Evolutionary conservation across 2,888 invertebrate genomes (phyloP).

Genomic region (Nymphalis c-album): DNA sequence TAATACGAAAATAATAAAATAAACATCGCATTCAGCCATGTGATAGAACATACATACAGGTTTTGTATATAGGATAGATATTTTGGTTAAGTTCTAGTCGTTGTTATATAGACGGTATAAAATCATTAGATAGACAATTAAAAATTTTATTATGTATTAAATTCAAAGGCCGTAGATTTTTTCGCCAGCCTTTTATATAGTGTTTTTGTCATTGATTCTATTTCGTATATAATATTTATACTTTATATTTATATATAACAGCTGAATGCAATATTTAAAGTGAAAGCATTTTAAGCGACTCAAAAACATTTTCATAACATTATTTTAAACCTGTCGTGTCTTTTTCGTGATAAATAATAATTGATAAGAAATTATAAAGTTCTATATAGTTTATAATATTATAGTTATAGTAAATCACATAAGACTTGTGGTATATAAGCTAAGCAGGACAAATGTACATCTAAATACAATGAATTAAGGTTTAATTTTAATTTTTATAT

Average conservation of each 20-base stretch:
- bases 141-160: not conserved
- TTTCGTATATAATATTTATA: too few species aligned
- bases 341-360: not conserved
- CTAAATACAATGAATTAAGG: conserved; percentile 2
- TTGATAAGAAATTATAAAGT: conserved; percentile 5
- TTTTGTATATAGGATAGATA: not conserved
- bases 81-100: not conserved
- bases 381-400: not conserved
- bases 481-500: conserved; percentile 1
- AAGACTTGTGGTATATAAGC: not conserved
- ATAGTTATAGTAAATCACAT: not conserved
- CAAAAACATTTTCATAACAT: conserved; percentile 6
- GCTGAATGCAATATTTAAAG: conserved; percentile 16
- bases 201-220: too few species aligned
- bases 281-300: conserved; percentile 18
- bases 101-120: too few species aligned
- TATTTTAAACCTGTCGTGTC: not conserved
- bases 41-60: not conserved
- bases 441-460: conserved; percentile 14
- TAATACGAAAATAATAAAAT: conserved; percentile 47
- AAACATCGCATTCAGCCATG: conserved; percentile 15
- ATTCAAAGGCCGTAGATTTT: too few species aligned
- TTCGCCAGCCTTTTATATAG: too few species aligned
- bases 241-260: too few species aligned
- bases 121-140: too few species aligned